Conservation (phyloP, 2,888 invertebrate genomes). For the Phyllotreta striolata region DNA sequence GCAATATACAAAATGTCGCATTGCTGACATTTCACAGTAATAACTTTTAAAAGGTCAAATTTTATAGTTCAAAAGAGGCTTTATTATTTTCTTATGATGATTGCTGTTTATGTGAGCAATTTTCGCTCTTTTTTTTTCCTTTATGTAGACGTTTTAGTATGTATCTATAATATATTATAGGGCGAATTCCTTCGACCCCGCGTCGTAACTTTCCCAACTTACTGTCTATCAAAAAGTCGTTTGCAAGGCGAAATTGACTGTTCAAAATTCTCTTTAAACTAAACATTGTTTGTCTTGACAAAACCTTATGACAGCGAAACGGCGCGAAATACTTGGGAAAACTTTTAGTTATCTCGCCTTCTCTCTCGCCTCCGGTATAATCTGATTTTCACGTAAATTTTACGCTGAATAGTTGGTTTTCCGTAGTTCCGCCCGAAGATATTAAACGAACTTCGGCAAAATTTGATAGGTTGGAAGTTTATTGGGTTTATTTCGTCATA, state of each 20-base stretch:
- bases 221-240: conserved; percentile 35
- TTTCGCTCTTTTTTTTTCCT: conserved; percentile 21
- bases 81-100: conserved; percentile 21
- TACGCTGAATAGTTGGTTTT: conserved; percentile 29
- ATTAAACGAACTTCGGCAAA: conserved; percentile 22
- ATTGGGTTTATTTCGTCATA: conserved; percentile 21
- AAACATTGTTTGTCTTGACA: conserved; percentile 28
- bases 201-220: conserved; percentile 22
- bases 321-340: conserved; percentile 28
- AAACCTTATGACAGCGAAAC: conserved; percentile 23
- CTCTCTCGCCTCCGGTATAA: conserved; percentile 10
- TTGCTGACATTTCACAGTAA: conserved; percentile 31
- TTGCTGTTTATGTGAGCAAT: conserved; percentile 26
- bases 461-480: conserved; percentile 23
- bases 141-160: not conserved
- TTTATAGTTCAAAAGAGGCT: conserved; percentile 31
- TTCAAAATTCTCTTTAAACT: conserved; percentile 29
- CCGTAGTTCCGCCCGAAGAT: conserved; percentile 17
- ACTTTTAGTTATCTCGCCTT: conserved; percentile 10
- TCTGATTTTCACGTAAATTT: conserved; percentile 29
- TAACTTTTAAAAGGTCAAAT: conserved; percentile 30
- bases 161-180: not conserved
- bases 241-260: conserved; percentile 24
- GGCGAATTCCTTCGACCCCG: conserved; percentile 4
- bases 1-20: conserved; percentile 28